These are phyloP conservation scores for Petromus typicus DNA, from an alignment of 2,113 vertebrate species.

Conservation along the genomic window DNA sequence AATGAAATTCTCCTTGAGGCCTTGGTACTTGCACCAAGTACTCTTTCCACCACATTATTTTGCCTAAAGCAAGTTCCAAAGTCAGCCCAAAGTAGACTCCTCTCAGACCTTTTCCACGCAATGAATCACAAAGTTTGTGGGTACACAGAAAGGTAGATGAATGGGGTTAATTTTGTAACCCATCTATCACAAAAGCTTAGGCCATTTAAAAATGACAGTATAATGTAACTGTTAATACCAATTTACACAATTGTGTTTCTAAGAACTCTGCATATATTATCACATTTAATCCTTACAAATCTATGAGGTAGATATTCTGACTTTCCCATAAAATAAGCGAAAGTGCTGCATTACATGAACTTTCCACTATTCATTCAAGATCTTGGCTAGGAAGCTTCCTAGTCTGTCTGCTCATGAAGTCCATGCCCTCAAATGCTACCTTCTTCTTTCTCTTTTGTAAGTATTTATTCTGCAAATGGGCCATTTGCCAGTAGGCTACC, in stretches of 20 bases:
- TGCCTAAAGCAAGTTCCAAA: conserved; percentile 32
- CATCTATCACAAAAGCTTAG: not conserved
- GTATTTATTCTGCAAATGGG: not conserved
- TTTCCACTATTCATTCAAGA: conserved; percentile 5
- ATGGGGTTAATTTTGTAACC: not conserved
- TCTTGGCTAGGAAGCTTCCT: not conserved
- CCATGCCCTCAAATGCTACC: not conserved
- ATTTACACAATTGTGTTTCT: not conserved
- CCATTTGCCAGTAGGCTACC: not conserved
- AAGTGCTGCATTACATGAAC: not conserved
- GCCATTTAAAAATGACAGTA: conserved; percentile 19
- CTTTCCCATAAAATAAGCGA: not conserved
- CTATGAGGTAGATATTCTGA: not conserved
- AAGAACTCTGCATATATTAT: not conserved
- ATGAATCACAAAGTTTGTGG: not conserved
- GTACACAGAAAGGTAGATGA: not conserved
- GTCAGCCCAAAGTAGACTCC: not conserved
- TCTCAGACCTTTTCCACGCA: not conserved
- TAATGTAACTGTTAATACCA: not conserved
- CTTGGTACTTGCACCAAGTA: not conserved
- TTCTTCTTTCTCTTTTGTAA: not conserved
- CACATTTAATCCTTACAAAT: conserved; percentile 39
- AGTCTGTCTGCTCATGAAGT: not conserved
- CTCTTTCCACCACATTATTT: not conserved
- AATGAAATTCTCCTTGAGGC: not conserved